Evolutionary conservation across 1,140 invertebrate species (phyloP).

Genomic region (Latrodectus geometricus): DNA sequence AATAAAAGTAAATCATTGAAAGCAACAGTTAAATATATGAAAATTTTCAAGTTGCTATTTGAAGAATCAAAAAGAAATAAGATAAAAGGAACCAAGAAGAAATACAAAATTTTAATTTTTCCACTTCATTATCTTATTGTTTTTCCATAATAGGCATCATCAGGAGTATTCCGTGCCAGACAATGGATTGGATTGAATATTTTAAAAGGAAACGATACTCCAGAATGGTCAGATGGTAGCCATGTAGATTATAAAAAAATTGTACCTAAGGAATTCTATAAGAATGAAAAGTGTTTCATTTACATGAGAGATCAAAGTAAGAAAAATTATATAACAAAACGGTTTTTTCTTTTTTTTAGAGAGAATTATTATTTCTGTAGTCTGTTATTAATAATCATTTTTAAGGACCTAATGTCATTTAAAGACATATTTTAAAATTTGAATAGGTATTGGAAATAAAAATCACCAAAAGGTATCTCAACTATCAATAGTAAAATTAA

Average conservation of each 20-base stretch:
- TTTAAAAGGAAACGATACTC: constrained; percentile 6
- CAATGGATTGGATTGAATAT: constrained; percentile 44
- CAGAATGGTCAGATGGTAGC: constrained; percentile 31
- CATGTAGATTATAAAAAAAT: constrained; percentile 24
- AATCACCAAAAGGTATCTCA: no score
- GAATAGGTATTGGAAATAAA: no score
- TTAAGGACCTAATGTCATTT: no score
- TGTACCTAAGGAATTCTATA: constrained; percentile 32
- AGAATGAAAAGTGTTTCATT: constrained; percentile 57
- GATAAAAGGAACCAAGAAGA: no score
- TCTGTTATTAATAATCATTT: no score
- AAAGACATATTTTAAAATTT: no score
- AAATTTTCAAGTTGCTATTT: no score
- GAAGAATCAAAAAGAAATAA: no score
- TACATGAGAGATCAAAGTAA: constrained; percentile 19
- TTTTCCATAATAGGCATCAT: background rate
- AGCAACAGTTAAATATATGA: no score
- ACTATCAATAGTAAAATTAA: no score
- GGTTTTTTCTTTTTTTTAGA: background rate
- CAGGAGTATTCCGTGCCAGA: constrained; percentile 18
- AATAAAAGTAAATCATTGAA: no score
- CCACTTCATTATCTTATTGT: background rate
- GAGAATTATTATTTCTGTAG: background rate
- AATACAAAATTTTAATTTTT: no score
- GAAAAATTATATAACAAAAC: background rate